These are phyloP conservation scores for Sebastes kiyomatsui DNA, from an alignment of 2,797 vertebrate genomes.

Conservation along the genomic window DNA sequence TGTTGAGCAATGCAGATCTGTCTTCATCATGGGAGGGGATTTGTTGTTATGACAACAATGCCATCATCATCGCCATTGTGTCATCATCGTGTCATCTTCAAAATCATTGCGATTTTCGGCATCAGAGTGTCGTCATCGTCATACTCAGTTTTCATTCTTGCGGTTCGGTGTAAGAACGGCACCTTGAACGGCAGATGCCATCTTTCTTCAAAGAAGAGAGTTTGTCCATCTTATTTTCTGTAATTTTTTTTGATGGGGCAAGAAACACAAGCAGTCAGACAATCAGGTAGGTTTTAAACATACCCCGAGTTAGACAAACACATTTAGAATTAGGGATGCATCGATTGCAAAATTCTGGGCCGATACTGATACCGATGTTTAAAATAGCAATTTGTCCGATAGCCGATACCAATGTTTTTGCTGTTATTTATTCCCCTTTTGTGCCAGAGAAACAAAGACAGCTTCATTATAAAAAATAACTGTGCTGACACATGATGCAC, in stretches of 20 bases:
- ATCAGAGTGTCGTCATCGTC: conserved; percentile 6
- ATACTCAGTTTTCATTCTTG: not conserved
- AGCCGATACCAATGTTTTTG: too few relatives aligned
- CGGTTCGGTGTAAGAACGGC: not conserved
- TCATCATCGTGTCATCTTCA: conserved; percentile 13
- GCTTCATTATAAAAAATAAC: not conserved
- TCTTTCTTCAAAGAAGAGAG: not conserved
- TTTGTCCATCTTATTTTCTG: not conserved
- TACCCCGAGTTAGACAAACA: not conserved
- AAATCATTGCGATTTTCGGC: not conserved
- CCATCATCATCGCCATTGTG: conserved; percentile 11
- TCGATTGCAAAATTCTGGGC: too few relatives aligned
- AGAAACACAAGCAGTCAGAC: not conserved
- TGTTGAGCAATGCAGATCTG: conserved; percentile 72
- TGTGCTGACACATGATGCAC: too few relatives aligned
- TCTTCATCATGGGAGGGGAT: conserved; percentile 66
- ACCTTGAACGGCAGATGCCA: not conserved
- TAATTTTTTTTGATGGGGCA: not conserved
- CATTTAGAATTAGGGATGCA: not conserved
- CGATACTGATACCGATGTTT: too few relatives aligned
- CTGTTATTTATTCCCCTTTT: too few relatives aligned
- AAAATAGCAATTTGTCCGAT: too few relatives aligned
- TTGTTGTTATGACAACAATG: conserved; percentile 66
- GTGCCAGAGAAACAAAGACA: too few relatives aligned
- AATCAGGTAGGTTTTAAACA: not conserved